These are phyloP conservation scores for Eptesicus fuscus DNA, from an alignment of 2,113 vertebrate species.

Conservation along the genomic window DNA sequence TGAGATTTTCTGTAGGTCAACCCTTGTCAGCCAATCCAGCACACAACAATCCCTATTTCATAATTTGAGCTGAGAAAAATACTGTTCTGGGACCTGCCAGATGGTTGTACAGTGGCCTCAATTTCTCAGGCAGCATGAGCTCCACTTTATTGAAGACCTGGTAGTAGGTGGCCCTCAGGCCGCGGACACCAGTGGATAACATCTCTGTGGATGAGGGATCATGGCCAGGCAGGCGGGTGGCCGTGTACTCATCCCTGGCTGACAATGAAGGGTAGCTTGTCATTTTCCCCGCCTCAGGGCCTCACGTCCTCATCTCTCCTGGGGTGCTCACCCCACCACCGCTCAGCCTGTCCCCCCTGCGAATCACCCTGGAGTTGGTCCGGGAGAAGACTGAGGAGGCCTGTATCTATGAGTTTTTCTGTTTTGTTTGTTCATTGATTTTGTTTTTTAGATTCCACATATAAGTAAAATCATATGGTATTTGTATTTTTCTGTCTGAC, in stretches of 20 bases:
- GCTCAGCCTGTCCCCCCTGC: background rate
- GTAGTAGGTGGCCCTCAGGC: conserved; percentile 91
- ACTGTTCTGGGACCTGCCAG: conserved; percentile 97
- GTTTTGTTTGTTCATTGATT: background rate
- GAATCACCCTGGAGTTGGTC: background rate
- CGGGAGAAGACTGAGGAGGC: rapidly evolving
- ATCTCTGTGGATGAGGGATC: background rate
- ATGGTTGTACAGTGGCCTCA: conserved; percentile 94
- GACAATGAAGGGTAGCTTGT: conserved; percentile 26
- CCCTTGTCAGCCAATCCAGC: conserved; percentile 96
- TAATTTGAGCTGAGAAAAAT: conserved; percentile 98
- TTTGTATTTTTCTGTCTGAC: background rate
- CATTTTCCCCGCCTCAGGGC: background rate
- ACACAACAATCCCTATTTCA: conserved; percentile 97
- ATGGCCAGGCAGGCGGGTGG: background rate
- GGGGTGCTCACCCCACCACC: background rate
- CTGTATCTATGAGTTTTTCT: background rate
- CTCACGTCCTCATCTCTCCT: background rate
- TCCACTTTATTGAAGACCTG: conserved; percentile 88
- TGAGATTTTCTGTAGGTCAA: conserved; percentile 96
- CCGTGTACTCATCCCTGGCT: background rate
- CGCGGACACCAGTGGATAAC: conserved; percentile 79
- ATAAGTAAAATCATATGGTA: background rate
- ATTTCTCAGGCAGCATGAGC: conserved; percentile 86
- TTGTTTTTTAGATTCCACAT: background rate